Percentiles rank a stretch among this genome's conserved stretches.
Evolutionary conservation across 2,113 vertebrate species (phyloP).

Genomic region (Thalassarche chlororhynchos): DNA sequence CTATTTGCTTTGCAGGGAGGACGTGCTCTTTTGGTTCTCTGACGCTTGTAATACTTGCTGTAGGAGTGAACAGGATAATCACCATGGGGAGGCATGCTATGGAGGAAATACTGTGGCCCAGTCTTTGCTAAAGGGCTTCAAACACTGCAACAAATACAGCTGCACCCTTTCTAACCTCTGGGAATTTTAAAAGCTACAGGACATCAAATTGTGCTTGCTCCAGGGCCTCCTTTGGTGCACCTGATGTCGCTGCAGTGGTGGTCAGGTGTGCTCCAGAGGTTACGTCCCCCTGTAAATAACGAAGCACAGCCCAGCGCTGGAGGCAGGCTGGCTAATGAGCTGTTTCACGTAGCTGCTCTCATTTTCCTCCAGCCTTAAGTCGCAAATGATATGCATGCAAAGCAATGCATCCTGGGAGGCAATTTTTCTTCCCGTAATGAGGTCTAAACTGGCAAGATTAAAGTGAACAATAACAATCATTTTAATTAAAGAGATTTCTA

Average conservation of each 20-base stretch:
- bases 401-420: neutral
- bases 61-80: neutral
- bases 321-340: neutral
- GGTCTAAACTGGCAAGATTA: neutral
- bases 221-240: neutral
- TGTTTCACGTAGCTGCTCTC: neutral
- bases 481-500: neutral
- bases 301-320: neutral
- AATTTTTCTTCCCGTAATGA: neutral
- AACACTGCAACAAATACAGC: neutral
- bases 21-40: neutral
- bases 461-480: neutral
- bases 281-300: too few species aligned
- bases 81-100: fast-evolving
- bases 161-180: neutral
- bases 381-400: fast-evolving
- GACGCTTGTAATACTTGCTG: neutral
- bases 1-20: fast-evolving
- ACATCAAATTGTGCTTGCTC: neutral
- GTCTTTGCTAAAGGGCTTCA: neutral
- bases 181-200: neutral
- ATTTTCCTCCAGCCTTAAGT: neutral
- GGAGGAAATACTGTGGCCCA: neutral
- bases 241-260: neutral
- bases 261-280: neutral